Evolutionary conservation across 1,140 invertebrate genomes (phyloP).

Genomic region (Sarcophaga bullata): DNA sequence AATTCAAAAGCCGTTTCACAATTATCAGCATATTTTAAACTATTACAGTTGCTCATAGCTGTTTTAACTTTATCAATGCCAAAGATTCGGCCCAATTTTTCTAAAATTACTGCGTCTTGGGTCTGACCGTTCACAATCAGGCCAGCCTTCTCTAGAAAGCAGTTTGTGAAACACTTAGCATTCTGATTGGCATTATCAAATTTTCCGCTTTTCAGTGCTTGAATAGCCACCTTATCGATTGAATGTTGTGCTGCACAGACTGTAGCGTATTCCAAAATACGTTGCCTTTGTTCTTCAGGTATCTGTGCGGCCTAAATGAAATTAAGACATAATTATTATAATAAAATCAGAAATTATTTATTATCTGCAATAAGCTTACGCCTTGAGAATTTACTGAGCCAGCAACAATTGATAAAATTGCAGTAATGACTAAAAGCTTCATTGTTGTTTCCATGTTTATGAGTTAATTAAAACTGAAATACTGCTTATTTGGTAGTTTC

Average conservation of each 20-base stretch:
- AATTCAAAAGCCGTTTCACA: constrained; percentile 37
- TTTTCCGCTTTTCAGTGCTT: constrained; percentile 13
- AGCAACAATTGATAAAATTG: background rate
- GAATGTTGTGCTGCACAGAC: background rate
- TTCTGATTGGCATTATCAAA: constrained; percentile 23
- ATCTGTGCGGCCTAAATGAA: background rate
- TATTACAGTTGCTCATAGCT: constrained; percentile 10
- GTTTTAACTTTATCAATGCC: constrained; percentile 4
- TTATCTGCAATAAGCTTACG: background rate
- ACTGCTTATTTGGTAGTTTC: background rate
- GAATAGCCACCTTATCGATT: background rate
- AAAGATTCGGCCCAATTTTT: background rate
- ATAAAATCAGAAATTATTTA: background rate
- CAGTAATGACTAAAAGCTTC: background rate
- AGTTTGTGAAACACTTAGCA: constrained; percentile 37
- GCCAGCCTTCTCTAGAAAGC: constrained; percentile 20
- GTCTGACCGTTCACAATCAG: background rate
- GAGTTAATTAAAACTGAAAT: background rate
- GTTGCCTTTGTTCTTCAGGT: background rate
- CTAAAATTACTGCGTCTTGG: background rate
- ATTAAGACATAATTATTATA: background rate
- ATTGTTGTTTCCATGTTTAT: background rate
- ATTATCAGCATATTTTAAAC: constrained; percentile 20
- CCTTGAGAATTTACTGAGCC: background rate
- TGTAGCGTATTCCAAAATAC: background rate